Evolutionary conservation across 2,113 vertebrate genomes (phyloP), one percentile per base, ranked within the genome.

Genomic region (Abramis brama): DNA sequence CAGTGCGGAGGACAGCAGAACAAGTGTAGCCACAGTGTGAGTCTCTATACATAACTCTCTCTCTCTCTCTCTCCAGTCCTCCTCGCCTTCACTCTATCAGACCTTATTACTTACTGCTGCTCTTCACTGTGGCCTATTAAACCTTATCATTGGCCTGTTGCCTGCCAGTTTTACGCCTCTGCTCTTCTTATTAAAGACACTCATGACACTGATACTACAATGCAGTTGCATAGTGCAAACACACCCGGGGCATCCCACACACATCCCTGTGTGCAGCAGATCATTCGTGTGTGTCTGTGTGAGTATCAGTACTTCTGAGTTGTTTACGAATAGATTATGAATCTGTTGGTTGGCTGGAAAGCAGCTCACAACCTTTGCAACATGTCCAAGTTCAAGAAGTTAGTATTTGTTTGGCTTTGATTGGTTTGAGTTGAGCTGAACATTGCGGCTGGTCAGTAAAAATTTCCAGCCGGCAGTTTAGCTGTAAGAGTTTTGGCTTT

Each of bases 91-190:
- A 88, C 64, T 90, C 79, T 60, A 86, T 89, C 79, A 85, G 83
- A 80, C 68, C 90, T 74, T 89, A 85, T 88, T 90, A 89, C 87
- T 82, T 84, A 73, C 79, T 59, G 78, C 57, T 86, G 83, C 74
- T 91, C 86, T 88, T 86, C 73, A 75, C 36, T 23, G 47, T 87
- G 85, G 60, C 85, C 83, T 89, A 89, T 90, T 90, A 90, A 88
- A 86, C 84, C 83, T 88, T 85, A 84, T 89, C 45, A 88, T 84
- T 82, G 87, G 80, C 85, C 83, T 45, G 21, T 25, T 79, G 75
- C 77, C 90, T 88, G 83, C 88, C 85, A 85, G 85, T 84, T 82
- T 87, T 82, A 85, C 75, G 83, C 88, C 86, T 86, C 79, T 87
- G 79, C 80, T 87, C 86, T 85, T 64, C 88, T 78, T 87, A 79